Evolutionary conservation across 2,888 invertebrate genomes (phyloP).

Genomic region (Lasioglossum zephyrum): DNA sequence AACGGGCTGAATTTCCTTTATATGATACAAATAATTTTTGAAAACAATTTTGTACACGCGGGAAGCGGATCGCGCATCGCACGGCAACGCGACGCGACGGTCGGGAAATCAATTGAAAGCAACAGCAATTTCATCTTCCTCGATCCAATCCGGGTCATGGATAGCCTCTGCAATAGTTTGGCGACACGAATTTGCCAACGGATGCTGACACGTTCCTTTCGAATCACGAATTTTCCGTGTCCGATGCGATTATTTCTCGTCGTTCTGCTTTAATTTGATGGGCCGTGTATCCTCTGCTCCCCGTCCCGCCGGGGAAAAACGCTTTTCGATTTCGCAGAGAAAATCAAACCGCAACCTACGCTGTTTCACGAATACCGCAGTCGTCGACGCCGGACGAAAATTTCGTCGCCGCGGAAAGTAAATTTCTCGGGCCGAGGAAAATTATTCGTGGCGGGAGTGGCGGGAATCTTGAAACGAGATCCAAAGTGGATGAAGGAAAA

Average conservation of each 20-base stretch:
- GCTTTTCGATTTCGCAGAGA: slow-evolving; percentile 1
- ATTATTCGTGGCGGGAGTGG: background rate
- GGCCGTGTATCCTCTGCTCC: background rate
- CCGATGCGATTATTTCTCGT: slow-evolving; percentile 21
- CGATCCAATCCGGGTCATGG: slow-evolving; percentile 30
- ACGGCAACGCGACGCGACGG: background rate
- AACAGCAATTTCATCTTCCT: slow-evolving; percentile 39
- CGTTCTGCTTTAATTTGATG: slow-evolving; percentile 31
- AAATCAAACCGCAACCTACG: slow-evolving; percentile 24
- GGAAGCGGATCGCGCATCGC: background rate
- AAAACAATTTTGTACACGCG: slow-evolving; percentile 15
- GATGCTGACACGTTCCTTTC: background rate
- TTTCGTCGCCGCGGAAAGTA: slow-evolving; percentile 15
- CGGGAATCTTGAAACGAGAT: slow-evolving; percentile 25
- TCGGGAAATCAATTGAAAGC: slow-evolving; percentile 35
- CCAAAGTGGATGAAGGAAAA: slow-evolving; percentile 27
- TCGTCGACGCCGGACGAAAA: background rate
- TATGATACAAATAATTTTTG: slow-evolving; percentile 5
- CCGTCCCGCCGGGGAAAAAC: no score
- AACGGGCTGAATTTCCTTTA: background rate
- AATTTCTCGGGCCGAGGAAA: background rate
- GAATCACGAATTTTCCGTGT: slow-evolving; percentile 5
- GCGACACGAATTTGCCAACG: slow-evolving; percentile 4
- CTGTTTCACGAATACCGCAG: background rate
- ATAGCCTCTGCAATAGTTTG: background rate